These are phyloP conservation scores for Heteromyza rotundicornis DNA, from an alignment of 2,888 invertebrate genomes.

Conservation along the genomic window DNA sequence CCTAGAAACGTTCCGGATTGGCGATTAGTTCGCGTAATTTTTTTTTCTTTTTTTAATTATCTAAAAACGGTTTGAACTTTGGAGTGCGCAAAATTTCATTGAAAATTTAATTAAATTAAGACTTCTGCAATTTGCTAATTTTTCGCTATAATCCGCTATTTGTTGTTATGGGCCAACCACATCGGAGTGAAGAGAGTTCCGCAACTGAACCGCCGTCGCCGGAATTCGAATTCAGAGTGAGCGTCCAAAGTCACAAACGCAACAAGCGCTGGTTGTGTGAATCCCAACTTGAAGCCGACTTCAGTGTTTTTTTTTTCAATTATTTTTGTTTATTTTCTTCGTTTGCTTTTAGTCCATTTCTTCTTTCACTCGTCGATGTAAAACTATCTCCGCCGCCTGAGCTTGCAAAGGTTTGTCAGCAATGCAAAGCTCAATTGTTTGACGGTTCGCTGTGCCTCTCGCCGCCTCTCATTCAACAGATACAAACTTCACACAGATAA, in stretches of 20 bases:
- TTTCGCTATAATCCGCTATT: too few species aligned
- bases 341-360: background rate
- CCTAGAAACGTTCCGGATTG: too few species aligned
- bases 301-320: background rate
- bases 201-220: constrained; percentile 60
- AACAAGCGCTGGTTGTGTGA: background rate
- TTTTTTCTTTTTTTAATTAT: too few species aligned
- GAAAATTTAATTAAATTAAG: too few species aligned
- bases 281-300: background rate
- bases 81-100: too few species aligned
- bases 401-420: background rate
- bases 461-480: constrained; percentile 23
- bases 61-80: too few species aligned
- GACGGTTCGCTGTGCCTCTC: constrained; percentile 9
- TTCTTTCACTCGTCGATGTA: background rate
- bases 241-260: constrained; percentile 34
- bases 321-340: background rate
- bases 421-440: background rate
- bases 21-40: too few species aligned
- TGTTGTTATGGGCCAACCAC: constrained; percentile 26
- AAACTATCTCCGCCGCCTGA: constrained; percentile 5
- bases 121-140: too few species aligned
- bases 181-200: constrained; percentile 32
- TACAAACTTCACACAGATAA: constrained; percentile 12
- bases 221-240: constrained; percentile 62